Conservation (phyloP, 2,888 invertebrate species). For the Stenichneumon culpator region DNA sequence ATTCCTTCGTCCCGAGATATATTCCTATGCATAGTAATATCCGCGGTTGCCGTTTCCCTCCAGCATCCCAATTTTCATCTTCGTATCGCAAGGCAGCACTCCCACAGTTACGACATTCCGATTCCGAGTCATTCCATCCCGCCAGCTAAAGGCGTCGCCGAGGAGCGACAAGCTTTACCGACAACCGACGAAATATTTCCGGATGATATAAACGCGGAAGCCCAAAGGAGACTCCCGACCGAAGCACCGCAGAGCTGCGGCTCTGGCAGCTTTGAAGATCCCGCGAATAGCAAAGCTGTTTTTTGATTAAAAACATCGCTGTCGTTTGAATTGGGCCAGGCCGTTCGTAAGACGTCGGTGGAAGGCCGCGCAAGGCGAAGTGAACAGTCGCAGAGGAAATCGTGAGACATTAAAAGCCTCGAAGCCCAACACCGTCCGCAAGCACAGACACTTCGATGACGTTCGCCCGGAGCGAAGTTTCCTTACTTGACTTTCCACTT, state of each 20-base stretch:
- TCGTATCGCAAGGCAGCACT: neutral
- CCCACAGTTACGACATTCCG: conserved; percentile 3
- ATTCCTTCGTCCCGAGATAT: conserved; percentile 39
- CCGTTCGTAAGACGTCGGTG: conserved; percentile 5
- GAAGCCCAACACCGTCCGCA: neutral
- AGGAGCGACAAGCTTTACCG: neutral
- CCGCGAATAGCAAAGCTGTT: neutral
- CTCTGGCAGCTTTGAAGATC: neutral
- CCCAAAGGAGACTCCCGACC: neutral
- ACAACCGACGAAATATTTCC: conserved; percentile 6
- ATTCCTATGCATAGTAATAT: conserved; percentile 45
- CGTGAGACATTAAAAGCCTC: neutral
- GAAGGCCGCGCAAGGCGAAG: neutral
- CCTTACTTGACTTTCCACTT: neutral
- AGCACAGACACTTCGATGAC: neutral
- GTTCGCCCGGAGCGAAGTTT: neutral
- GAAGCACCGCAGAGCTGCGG: neutral
- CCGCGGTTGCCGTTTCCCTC: conserved; percentile 25
- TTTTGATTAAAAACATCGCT: conserved; percentile 1
- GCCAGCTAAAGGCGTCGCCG: neutral
- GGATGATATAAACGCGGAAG: neutral
- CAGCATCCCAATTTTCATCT: conserved; percentile 35
- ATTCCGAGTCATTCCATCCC: neutral
- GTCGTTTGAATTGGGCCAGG: neutral
- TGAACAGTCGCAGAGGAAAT: neutral